Percentiles rank a stretch among this genome's conserved stretches.
These are phyloP conservation scores for Phocides pigmalion DNA, from an alignment of 1,140 invertebrate species.

Conservation along the genomic window DNA sequence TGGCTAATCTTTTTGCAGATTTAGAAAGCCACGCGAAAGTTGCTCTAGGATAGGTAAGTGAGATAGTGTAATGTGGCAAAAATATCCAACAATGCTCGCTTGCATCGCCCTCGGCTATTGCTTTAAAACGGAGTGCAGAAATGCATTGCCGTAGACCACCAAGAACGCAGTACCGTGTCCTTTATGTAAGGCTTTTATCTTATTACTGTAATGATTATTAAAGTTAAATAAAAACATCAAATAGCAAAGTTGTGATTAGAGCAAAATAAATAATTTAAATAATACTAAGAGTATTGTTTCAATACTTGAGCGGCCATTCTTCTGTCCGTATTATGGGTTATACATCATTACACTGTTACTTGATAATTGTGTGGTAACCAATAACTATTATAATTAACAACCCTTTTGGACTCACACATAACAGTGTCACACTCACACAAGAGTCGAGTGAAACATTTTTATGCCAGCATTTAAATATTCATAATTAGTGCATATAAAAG, in stretches of 20 bases:
- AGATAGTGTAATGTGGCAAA: conserved; percentile 72
- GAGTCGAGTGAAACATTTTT: too few relatives aligned
- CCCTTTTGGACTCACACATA: too few relatives aligned
- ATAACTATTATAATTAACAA: too few relatives aligned
- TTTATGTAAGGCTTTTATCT: conserved; percentile 18
- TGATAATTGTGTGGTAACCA: too few relatives aligned
- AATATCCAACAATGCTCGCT: conserved; percentile 65
- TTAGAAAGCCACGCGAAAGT: conserved; percentile 75
- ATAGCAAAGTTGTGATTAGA: conserved; percentile 24
- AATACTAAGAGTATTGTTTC: too few relatives aligned
- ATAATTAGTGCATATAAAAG: too few relatives aligned
- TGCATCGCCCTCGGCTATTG: conserved; percentile 41
- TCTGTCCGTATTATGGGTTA: too few relatives aligned
- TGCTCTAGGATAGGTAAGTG: conserved; percentile 54
- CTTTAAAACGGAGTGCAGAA: conserved; percentile 39
- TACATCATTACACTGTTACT: too few relatives aligned
- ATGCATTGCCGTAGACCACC: conserved; percentile 25
- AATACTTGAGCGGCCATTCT: too few relatives aligned
- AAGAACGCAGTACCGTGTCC: conserved; percentile 4
- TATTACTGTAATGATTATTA: conserved; percentile 5
- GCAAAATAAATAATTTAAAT: not conserved
- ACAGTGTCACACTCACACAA: too few relatives aligned
- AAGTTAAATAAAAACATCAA: conserved; percentile 4
- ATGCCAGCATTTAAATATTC: too few relatives aligned
- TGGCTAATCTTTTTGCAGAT: conserved; percentile 67